phyloP scores from a whole-genome alignment of 2,113 vertebrate genomes.

The Ageneiosus marmoratus region DNA sequence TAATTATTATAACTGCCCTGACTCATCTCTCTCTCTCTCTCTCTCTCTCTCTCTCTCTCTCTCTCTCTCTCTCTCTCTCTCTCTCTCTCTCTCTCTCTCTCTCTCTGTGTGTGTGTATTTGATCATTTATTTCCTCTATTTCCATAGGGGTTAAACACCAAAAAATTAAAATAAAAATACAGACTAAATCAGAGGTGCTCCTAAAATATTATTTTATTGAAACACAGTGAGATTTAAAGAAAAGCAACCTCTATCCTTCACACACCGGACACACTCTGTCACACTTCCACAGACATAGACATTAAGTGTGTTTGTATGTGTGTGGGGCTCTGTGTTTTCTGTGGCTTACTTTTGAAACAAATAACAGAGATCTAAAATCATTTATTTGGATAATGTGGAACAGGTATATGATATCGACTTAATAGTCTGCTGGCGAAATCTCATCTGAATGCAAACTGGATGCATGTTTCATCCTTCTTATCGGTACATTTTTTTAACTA shows the following conservation, averaged over 20 bases:
- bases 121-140: neutral
- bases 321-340: conserved; percentile 11
- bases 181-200: conserved; percentile 47
- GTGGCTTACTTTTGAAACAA: conserved; percentile 39
- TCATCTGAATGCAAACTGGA: conserved; percentile 36
- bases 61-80: too few relatives aligned
- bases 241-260: conserved; percentile 31
- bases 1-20: neutral
- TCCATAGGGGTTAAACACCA: neutral
- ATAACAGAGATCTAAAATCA: conserved; percentile 54
- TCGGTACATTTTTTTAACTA: conserved; percentile 7
- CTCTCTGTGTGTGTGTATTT: neutral
- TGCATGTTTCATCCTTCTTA: conserved; percentile 11
- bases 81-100: too few relatives aligned
- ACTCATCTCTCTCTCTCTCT: neutral
- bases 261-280: conserved; percentile 38
- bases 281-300: conserved; percentile 26
- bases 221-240: conserved; percentile 64
- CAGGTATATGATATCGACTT: conserved; percentile 48
- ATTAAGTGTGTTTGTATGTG: conserved; percentile 9
- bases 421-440: conserved; percentile 53
- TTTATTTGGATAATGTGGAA: conserved; percentile 28
- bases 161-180: conserved; percentile 46
- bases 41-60: too few relatives aligned
- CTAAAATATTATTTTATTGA: conserved; percentile 76